These are phyloP conservation scores for Nephotettix cincticeps DNA, from an alignment of 1,140 invertebrate genomes.

Conservation along the genomic window DNA sequence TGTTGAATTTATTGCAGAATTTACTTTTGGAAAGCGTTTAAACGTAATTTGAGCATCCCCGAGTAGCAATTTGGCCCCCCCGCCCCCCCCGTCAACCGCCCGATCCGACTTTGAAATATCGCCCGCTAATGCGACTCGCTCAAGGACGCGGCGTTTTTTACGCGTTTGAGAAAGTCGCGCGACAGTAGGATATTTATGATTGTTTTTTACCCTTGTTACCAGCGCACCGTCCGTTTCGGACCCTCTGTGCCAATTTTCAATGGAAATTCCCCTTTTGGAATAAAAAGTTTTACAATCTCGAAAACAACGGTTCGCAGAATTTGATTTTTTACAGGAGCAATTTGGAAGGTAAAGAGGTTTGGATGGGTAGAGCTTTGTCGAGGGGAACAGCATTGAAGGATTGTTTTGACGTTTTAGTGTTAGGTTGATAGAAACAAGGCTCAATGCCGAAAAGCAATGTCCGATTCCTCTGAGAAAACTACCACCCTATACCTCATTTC, in stretches of 20 bases:
- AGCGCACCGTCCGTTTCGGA: background rate
- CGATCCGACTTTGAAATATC: background rate
- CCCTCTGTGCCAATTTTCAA: conserved; percentile 18
- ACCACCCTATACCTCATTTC: too few relatives aligned
- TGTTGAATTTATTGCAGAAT: conserved; percentile 21
- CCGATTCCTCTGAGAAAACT: too few relatives aligned
- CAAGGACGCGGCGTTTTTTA: conserved; percentile 8
- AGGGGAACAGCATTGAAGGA: too few relatives aligned
- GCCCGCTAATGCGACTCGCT: background rate
- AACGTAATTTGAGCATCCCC: background rate
- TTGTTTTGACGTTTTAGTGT: too few relatives aligned
- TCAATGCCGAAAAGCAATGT: too few relatives aligned
- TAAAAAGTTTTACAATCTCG: conserved; percentile 10
- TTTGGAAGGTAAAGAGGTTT: too few relatives aligned
- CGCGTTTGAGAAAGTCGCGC: conserved; percentile 1
- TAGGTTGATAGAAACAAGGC: too few relatives aligned
- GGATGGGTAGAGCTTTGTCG: too few relatives aligned
- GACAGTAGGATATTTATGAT: conserved; percentile 19
- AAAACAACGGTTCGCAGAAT: too few relatives aligned
- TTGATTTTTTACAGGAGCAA: too few relatives aligned
- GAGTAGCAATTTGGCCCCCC: conserved; percentile 4
- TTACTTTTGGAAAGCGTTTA: conserved; percentile 18
- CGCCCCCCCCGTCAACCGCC: background rate
- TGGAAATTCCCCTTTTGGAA: conserved; percentile 13
- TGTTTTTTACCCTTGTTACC: conserved; percentile 2